Percentiles rank a stretch among this genome's conserved stretches.
phyloP scores from a whole-genome alignment of 92 coral and sea anemone species.

The Anthopleura xanthogrammica region DNA sequence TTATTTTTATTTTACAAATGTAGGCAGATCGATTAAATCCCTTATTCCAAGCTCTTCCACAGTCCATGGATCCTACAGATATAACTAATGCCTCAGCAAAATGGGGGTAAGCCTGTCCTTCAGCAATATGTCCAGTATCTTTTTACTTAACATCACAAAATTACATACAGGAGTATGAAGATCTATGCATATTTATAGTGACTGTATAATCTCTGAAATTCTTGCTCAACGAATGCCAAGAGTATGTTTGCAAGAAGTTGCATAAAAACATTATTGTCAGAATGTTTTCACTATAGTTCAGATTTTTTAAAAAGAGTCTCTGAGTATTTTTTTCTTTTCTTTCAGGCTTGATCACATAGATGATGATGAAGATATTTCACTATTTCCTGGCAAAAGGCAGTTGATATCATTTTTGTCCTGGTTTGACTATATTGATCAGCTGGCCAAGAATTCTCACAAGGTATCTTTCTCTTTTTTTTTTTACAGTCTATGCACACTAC shows the following conservation, averaged over 20 bases:
- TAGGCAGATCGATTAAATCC: slow-evolving; percentile 91
- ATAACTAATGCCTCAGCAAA: slow-evolving; percentile 88
- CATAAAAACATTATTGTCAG: no score
- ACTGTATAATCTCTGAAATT: no score
- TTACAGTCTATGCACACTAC: neutral
- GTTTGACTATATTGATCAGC: slow-evolving; percentile 95
- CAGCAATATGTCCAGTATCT: no score
- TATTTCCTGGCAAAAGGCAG: slow-evolving; percentile 90
- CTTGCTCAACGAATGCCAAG: no score
- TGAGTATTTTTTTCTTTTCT: neutral
- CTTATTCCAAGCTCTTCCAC: slow-evolving; percentile 82
- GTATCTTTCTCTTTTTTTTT: slow-evolving; percentile 25
- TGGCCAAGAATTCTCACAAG: slow-evolving; percentile 91
- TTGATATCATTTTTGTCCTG: slow-evolving; percentile 90
- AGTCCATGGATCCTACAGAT: slow-evolving; percentile 84
- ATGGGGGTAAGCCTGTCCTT: slow-evolving; percentile 78
- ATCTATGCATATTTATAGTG: no score
- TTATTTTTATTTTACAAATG: neutral
- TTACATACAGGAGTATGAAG: no score
- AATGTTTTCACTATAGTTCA: no score
- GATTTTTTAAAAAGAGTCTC: no score
- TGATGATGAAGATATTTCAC: slow-evolving; percentile 82
- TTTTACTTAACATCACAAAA: no score
- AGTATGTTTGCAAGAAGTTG: no score
- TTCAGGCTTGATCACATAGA: slow-evolving; percentile 78